Percentiles rank a stretch among this genome's conserved stretches.
These are phyloP conservation scores for Phortica variegata DNA, from an alignment of 1,140 invertebrate genomes.

Conservation along the genomic window DNA sequence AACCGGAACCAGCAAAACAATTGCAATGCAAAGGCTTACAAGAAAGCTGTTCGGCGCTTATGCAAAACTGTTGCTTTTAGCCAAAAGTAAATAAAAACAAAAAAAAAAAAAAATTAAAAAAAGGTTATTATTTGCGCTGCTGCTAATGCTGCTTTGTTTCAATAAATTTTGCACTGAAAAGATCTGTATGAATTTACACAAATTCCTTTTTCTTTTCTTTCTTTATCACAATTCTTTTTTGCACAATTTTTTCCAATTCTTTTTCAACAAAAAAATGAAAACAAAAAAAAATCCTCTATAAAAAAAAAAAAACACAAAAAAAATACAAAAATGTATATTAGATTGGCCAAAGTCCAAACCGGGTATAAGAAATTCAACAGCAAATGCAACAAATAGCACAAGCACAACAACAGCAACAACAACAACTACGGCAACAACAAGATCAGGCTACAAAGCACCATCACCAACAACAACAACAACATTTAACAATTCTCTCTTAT, in stretches of 20 bases:
- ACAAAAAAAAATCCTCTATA: constrained; percentile 16
- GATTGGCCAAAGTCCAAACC: constrained; percentile 49
- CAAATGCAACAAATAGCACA: background rate
- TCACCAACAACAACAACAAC: background rate
- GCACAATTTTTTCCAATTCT: constrained; percentile 31
- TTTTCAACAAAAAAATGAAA: constrained; percentile 35
- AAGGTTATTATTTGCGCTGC: no score
- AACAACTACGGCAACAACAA: constrained; percentile 8
- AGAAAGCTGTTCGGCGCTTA: no score
- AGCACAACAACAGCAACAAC: constrained; percentile 6
- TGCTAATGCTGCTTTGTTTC: no score
- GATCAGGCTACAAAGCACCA: constrained; percentile 7
- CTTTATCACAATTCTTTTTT: background rate
- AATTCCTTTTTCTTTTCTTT: constrained; percentile 7
- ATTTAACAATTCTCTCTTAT: no score
- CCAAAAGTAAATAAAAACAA: no score
- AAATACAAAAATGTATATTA: constrained; percentile 15
- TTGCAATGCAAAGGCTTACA: no score
- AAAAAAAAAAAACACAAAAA: constrained; percentile 19
- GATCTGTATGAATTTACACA: constrained; percentile 18
- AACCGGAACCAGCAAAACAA: no score
- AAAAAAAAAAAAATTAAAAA: no score
- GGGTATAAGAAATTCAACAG: constrained; percentile 23
- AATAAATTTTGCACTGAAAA: constrained; percentile 10
- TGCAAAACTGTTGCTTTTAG: no score